phyloP scores from a whole-genome alignment of 2,113 vertebrate genomes.

The Centropus bengalensis region DNA sequence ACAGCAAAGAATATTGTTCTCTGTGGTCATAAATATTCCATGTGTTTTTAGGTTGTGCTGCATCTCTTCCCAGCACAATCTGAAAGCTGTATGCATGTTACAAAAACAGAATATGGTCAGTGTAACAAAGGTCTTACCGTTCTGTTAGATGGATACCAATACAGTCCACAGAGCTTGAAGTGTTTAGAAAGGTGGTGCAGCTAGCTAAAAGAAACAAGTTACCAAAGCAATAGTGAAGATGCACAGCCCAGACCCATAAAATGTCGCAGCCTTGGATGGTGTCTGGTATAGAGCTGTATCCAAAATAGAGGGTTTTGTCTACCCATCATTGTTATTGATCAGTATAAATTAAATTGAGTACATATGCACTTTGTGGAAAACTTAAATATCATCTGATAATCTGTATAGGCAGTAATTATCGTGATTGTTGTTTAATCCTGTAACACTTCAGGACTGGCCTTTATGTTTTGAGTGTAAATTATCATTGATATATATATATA shows the following conservation, averaged over 20 bases:
- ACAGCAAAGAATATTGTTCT: not conserved
- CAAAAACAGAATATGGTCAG: not conserved
- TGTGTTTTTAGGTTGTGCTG: not conserved
- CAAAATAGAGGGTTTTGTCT: not conserved
- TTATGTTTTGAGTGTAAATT: not conserved
- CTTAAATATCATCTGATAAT: not conserved
- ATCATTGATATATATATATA: not conserved
- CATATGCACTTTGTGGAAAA: not conserved
- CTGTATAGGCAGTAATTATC: not conserved
- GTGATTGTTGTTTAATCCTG: accelerated
- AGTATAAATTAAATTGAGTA: not conserved
- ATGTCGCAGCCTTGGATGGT: not conserved
- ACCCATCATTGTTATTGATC: not conserved
- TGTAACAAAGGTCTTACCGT: not conserved
- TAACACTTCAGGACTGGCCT: not conserved
- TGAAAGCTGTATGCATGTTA: not conserved
- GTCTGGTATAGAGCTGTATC: not conserved
- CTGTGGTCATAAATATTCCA: not conserved
- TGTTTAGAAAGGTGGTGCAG: not conserved
- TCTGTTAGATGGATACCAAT: not conserved
- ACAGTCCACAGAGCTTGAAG: not conserved
- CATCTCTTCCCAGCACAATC: not conserved
- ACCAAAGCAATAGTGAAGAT: not conserved
- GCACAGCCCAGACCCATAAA: not conserved
- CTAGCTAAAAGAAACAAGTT: not conserved